phyloP scores from a whole-genome alignment of 2,113 vertebrate species.

The Rhinichthys klamathensis region DNA sequence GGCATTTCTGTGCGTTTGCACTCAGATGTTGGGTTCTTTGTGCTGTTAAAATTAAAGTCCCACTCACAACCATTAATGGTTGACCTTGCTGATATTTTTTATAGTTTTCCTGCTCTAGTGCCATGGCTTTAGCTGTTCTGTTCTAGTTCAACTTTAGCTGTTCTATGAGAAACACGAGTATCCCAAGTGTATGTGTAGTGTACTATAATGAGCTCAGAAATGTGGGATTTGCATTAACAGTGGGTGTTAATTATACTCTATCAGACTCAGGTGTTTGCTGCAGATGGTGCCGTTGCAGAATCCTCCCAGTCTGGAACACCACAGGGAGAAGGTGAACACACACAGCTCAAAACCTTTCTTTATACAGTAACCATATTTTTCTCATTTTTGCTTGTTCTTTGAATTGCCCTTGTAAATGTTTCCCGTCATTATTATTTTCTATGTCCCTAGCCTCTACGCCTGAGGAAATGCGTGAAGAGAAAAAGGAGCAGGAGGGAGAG shows the following conservation, averaged over 20 bases:
- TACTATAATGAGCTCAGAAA: slow-evolving; percentile 3
- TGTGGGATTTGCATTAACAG: neutral
- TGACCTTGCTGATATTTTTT: neutral
- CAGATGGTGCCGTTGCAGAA: slow-evolving; percentile 85
- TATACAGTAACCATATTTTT: neutral
- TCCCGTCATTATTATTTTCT: neutral
- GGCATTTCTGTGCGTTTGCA: too few relatives aligned
- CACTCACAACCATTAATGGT: neutral
- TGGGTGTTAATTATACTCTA: slow-evolving; percentile 31
- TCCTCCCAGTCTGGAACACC: slow-evolving; percentile 85
- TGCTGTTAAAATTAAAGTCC: too few relatives aligned
- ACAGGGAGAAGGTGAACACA: slow-evolving; percentile 84
- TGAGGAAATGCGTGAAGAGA: slow-evolving; percentile 87
- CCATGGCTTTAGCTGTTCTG: neutral
- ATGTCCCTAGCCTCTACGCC: slow-evolving; percentile 80
- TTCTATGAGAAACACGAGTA: neutral
- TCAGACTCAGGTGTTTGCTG: slow-evolving; percentile 89
- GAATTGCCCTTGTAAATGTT: neutral
- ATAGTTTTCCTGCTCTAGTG: neutral
- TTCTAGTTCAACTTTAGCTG: neutral
- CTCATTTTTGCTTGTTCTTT: neutral
- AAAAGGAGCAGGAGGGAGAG: slow-evolving; percentile 89
- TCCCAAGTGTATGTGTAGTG: neutral
- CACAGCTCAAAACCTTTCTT: neutral
- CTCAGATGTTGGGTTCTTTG: too few relatives aligned